phyloP scores from a whole-genome alignment of 2,888 invertebrate genomes.

The Standfussiana lucernea region DNA sequence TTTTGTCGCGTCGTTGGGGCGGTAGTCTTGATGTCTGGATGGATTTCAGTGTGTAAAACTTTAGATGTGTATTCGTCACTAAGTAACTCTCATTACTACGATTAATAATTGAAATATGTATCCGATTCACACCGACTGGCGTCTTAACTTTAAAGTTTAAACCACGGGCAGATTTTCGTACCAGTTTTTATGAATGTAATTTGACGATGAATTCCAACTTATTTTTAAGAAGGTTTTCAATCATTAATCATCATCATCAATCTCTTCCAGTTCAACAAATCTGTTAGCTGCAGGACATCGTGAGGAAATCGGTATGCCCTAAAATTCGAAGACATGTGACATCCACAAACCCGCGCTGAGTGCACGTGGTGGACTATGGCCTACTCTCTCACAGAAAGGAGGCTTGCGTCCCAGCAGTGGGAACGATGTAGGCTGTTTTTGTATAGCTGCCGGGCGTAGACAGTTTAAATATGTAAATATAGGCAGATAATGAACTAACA shows the following conservation, averaged over 20 bases:
- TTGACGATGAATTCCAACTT: not conserved
- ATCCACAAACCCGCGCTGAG: not conserved
- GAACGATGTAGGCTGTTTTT: not conserved
- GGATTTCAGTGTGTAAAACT: not conserved
- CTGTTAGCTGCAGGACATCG: not conserved
- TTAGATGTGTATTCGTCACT: not conserved
- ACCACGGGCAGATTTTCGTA: not conserved
- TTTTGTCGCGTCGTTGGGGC: conserved; percentile 25
- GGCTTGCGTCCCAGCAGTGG: not conserved
- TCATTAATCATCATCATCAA: no score
- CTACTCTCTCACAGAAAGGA: not conserved
- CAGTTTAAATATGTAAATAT: conserved; percentile 4
- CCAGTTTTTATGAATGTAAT: not conserved
- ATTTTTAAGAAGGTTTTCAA: no score
- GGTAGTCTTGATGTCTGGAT: conserved; percentile 9
- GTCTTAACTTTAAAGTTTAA: not conserved
- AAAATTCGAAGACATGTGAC: not conserved
- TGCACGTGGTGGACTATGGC: not conserved
- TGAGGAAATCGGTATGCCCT: not conserved
- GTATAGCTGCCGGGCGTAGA: not conserved
- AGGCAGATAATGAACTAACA: conserved; percentile 9
- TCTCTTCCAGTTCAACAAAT: not conserved
- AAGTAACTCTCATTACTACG: not conserved
- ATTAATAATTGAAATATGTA: not conserved
- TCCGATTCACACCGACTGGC: not conserved